Evolutionary conservation across 2,113 vertebrate species (phyloP).

Genomic region (Zosterops borbonicus): DNA sequence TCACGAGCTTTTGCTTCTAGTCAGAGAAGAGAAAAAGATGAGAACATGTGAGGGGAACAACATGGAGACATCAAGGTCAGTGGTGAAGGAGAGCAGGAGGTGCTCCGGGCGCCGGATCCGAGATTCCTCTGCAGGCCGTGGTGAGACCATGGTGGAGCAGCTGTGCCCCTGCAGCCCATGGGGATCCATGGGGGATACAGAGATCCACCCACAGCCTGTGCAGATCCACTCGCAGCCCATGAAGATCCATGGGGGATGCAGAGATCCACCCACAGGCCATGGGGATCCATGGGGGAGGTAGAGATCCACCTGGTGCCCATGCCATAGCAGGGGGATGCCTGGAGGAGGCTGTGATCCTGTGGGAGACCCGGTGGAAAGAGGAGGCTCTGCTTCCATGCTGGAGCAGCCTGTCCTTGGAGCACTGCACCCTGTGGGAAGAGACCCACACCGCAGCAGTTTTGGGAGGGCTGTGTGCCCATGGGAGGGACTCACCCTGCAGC

Average conservation of each 20-base stretch:
- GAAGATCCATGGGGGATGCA: not conserved
- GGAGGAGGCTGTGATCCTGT: not conserved
- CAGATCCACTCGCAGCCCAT: accelerated
- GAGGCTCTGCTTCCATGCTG: not conserved
- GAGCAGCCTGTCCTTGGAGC: not conserved
- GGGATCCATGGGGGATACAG: not conserved
- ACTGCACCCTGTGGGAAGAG: no score
- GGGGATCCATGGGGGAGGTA: no score
- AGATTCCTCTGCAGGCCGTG: not conserved
- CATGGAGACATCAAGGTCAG: not conserved
- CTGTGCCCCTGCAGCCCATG: not conserved
- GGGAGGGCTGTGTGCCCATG: not conserved
- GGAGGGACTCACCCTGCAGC: not conserved
- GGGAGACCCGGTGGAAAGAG: not conserved
- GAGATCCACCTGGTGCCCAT: no score
- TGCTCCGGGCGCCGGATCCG: accelerated
- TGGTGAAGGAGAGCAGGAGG: not conserved
- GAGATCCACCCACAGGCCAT: not conserved
- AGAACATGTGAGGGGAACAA: not conserved
- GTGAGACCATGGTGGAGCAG: not conserved
- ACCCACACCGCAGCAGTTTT: not conserved
- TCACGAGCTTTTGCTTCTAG: not conserved
- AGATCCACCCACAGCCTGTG: not conserved
- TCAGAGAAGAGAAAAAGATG: not conserved
- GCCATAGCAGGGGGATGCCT: not conserved